phyloP scores from a whole-genome alignment of 2,113 vertebrate species.

The Nesogale talazaci region DNA sequence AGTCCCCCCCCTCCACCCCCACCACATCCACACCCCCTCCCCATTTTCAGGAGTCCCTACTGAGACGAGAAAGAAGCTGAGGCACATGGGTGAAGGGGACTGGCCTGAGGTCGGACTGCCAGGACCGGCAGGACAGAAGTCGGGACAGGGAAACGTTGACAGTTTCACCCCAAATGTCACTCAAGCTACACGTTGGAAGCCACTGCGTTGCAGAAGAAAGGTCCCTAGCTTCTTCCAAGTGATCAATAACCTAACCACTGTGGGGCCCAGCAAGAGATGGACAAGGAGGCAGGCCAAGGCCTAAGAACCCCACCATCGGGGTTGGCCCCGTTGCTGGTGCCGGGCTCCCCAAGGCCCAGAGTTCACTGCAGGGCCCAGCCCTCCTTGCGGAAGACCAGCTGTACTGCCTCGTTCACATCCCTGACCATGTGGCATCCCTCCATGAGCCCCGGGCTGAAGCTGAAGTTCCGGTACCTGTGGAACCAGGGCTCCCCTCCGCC shows the following conservation, averaged over 20 bases:
- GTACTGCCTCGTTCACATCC: slow-evolving; percentile 93
- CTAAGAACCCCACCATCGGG: neutral
- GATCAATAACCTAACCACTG: neutral
- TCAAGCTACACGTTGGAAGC: neutral
- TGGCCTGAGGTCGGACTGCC: neutral
- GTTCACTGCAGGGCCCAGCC: slow-evolving; percentile 84
- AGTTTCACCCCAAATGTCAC: neutral
- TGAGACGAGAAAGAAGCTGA: neutral
- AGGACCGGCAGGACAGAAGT: neutral
- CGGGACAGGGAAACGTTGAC: neutral
- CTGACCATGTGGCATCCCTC: slow-evolving; percentile 90
- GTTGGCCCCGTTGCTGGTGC: neutral
- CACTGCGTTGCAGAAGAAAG: neutral
- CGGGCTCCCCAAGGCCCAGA: rapidly evolving
- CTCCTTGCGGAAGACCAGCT: slow-evolving; percentile 90
- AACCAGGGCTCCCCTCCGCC: slow-evolving; percentile 84
- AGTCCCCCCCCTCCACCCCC: neutral
- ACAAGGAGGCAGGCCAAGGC: neutral
- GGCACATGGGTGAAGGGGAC: slow-evolving; percentile 53
- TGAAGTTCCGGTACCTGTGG: slow-evolving; percentile 96
- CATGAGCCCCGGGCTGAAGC: slow-evolving; percentile 90
- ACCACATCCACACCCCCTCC: no score
- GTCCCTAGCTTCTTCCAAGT: neutral
- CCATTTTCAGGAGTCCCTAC: neutral
- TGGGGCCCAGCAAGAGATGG: no score